Conservation (phyloP, 2,113 vertebrate species). For the Sapajus apella region DNA sequence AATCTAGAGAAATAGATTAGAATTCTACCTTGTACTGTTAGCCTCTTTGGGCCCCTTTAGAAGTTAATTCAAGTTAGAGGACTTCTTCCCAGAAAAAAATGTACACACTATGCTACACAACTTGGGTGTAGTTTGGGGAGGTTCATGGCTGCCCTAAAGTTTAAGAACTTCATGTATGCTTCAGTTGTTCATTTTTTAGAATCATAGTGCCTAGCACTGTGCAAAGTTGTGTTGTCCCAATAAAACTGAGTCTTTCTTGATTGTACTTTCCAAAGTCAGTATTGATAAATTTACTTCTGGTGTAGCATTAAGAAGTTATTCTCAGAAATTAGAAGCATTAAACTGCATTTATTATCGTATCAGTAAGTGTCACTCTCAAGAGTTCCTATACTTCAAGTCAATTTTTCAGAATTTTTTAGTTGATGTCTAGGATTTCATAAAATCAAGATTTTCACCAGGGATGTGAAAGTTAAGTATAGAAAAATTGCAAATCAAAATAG, state of each 20-base stretch:
- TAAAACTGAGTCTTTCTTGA: constrained; percentile 37
- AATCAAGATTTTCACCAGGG: background rate
- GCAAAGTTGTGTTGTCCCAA: background rate
- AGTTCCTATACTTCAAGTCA: background rate
- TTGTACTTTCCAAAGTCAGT: constrained; percentile 55
- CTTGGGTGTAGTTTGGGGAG: background rate
- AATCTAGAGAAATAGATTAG: background rate
- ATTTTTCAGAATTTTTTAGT: constrained; percentile 28
- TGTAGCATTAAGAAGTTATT: constrained; percentile 54
- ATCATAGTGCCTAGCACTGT: constrained; percentile 20
- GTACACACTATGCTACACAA: background rate
- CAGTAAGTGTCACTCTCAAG: constrained; percentile 41
- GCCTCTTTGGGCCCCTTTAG: background rate
- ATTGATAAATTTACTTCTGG: constrained; percentile 26
- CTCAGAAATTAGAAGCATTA: constrained; percentile 43
- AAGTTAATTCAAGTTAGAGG: background rate
- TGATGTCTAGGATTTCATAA: constrained; percentile 22
- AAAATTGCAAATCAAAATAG: constrained; percentile 16
- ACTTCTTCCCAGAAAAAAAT: background rate
- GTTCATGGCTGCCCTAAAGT: background rate
- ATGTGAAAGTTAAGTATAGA: background rate
- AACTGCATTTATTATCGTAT: constrained; percentile 40
- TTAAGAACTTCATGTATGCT: constrained; percentile 13
- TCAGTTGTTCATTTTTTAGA: background rate
- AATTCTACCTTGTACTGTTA: background rate